phyloP scores from a whole-genome alignment of 2,888 invertebrate genomes.

The Caenorhabditis becei region DNA sequence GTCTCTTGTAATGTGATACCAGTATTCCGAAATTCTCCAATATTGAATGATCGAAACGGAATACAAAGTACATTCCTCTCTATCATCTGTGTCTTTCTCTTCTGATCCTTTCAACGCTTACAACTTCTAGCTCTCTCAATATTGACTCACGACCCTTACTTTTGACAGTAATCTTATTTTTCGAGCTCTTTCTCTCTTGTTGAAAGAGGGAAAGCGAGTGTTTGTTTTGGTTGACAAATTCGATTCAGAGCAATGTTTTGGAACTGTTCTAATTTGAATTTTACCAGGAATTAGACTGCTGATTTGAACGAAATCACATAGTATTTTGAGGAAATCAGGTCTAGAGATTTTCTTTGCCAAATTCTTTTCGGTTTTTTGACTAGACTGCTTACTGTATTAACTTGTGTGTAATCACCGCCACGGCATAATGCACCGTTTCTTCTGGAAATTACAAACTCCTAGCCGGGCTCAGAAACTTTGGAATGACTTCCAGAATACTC shows the following conservation, averaged over 20 bases:
- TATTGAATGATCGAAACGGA: slow-evolving; percentile 9
- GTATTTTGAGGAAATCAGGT: no score
- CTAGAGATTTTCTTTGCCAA: no score
- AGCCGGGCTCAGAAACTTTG: no score
- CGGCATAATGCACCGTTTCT: no score
- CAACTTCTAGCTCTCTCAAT: slow-evolving; percentile 10
- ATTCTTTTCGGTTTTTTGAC: no score
- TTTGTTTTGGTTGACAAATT: slow-evolving; percentile 33
- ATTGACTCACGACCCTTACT: slow-evolving; percentile 51
- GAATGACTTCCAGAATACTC: no score
- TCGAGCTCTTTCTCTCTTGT: slow-evolving; percentile 28
- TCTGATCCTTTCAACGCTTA: neutral
- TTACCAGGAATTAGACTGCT: no score
- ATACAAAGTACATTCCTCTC: slow-evolving; percentile 44
- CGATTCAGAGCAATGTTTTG: slow-evolving; percentile 1
- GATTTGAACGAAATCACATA: no score
- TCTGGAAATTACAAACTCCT: no score
- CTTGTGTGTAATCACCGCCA: no score
- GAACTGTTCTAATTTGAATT: no score
- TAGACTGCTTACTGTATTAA: no score
- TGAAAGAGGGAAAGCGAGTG: slow-evolving; percentile 5
- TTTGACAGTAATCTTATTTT: slow-evolving; percentile 50
- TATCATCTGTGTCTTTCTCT: neutral
- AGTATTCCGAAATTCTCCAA: slow-evolving; percentile 23
- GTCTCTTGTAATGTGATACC: slow-evolving; percentile 49